Evolutionary conservation across 2,113 vertebrate genomes (phyloP).

Genomic region (Brachyistius frenatus): DNA sequence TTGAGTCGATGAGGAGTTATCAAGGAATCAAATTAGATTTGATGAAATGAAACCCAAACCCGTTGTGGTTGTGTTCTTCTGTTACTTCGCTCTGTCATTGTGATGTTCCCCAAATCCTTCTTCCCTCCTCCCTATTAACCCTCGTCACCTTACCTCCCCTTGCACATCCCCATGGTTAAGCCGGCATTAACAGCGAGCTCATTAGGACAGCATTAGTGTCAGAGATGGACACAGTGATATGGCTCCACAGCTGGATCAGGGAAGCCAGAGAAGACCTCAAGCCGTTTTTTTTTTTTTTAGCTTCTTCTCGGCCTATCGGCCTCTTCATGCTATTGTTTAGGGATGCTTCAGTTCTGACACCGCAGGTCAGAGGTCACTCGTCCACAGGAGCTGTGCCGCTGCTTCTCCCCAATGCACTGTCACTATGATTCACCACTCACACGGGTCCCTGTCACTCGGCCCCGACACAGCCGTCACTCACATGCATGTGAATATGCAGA

Average conservation of each 20-base stretch:
- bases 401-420: constrained; percentile 65
- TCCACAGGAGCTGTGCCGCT: constrained; percentile 68
- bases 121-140: constrained; percentile 70
- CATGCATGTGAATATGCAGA: constrained; percentile 49
- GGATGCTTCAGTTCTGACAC: constrained; percentile 76
- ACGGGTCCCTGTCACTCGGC: constrained; percentile 68
- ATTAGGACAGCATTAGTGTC: constrained; percentile 83
- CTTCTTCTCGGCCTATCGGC: constrained; percentile 46
- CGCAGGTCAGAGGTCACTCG: constrained; percentile 74
- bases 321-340: constrained; percentile 75
- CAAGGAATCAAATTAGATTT: too few species aligned
- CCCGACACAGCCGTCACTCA: constrained; percentile 77
- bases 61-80: constrained; percentile 11
- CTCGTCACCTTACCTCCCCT: constrained; percentile 59
- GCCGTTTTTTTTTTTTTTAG: constrained; percentile 53
- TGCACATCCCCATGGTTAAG: constrained; percentile 69
- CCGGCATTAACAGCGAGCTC: constrained; percentile 71
- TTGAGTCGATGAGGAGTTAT: too few species aligned
- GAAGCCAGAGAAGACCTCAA: constrained; percentile 67
- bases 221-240: constrained; percentile 78
- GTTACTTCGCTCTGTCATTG: constrained; percentile 44
- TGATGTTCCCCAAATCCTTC: constrained; percentile 56
- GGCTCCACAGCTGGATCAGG: constrained; percentile 68
- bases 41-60: too few species aligned
- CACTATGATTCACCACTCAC: constrained; percentile 77